Conservation (phyloP, 2,888 invertebrate genomes). For the Eupeodes latifasciatus region DNA sequence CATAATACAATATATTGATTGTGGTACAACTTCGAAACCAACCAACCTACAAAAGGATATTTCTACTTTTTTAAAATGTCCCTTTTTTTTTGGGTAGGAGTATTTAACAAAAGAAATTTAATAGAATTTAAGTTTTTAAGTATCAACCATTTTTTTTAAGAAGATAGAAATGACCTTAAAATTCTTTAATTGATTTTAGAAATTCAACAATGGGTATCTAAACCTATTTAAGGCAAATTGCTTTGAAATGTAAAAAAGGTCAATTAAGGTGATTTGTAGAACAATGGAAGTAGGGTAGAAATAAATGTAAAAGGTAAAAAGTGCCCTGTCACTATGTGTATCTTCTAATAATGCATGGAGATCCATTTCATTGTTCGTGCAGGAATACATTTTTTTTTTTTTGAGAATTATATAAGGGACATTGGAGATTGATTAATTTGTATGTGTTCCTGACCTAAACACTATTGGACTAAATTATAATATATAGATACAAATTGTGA, state of each 20-base stretch:
- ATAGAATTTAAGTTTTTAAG: neutral
- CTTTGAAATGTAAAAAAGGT: constrained; percentile 2
- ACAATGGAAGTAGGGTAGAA: neutral
- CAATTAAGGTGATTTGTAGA: constrained; percentile 10
- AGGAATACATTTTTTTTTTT: too few relatives aligned
- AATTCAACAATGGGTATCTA: neutral
- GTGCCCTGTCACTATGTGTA: neutral
- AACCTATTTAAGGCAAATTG: neutral
- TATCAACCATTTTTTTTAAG: neutral
- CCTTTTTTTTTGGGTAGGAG: constrained; percentile 13
- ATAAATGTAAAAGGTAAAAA: neutral
- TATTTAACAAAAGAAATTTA: constrained; percentile 2
- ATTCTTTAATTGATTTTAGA: constrained; percentile 9
- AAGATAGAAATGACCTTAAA: neutral
- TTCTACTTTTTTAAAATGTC: neutral
- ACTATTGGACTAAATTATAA: too few relatives aligned
- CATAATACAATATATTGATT: neutral
- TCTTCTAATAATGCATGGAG: neutral
- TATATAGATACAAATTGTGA: too few relatives aligned
- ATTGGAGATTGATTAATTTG: too few relatives aligned
- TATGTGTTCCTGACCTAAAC: too few relatives aligned
- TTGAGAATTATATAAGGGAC: too few relatives aligned
- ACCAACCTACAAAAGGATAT: neutral
- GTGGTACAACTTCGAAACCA: neutral
- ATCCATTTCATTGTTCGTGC: neutral